Conservation (phyloP, 2,113 vertebrate genomes). For the Pseudolaguvia tuberculata region DNA sequence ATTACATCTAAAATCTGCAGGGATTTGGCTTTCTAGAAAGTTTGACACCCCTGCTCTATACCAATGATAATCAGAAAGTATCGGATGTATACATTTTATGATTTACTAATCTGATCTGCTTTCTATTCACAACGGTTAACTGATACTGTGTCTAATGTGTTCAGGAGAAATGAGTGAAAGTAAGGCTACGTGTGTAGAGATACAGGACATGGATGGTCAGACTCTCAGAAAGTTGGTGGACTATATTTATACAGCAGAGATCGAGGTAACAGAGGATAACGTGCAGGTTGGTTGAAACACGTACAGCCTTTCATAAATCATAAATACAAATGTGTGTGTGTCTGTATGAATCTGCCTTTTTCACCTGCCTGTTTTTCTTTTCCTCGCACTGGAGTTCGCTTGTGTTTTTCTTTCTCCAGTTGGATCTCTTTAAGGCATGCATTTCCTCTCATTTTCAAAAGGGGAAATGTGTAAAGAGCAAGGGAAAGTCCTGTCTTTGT, state of each 20-base stretch:
- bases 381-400: neutral
- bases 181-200: conserved; percentile 89
- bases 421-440: conserved; percentile 56
- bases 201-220: conserved; percentile 86
- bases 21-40: too few relatives aligned
- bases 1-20: too few relatives aligned
- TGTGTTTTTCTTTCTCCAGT: neutral
- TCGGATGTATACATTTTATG: neutral
- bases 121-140: neutral
- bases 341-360: neutral
- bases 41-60: neutral
- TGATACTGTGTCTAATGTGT: conserved; percentile 37
- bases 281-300: conserved; percentile 78
- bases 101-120: too few relatives aligned
- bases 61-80: too few relatives aligned
- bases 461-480: conserved; percentile 74
- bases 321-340: neutral
- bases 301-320: neutral
- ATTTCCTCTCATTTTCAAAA: conserved; percentile 85
- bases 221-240: conserved; percentile 87
- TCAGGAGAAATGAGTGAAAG: conserved; percentile 96
- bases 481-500: conserved; percentile 81
- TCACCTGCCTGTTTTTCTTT: neutral
- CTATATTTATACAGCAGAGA: conserved; percentile 94
- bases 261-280: conserved; percentile 91